These are phyloP conservation scores for Acanthochromis polyacanthus DNA, from an alignment of 2,113 vertebrate species.

Conservation along the genomic window DNA sequence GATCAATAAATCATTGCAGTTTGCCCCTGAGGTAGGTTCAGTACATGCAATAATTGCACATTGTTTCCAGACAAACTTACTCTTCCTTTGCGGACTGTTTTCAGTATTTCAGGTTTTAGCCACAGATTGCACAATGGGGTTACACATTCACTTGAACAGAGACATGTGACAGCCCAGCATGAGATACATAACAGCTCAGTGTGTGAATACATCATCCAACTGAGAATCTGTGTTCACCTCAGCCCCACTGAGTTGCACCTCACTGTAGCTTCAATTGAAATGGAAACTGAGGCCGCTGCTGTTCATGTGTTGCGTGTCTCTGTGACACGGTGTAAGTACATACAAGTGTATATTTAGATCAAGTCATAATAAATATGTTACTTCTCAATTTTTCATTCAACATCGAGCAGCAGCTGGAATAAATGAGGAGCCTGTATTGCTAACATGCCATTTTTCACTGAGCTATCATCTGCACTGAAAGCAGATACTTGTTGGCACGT, in stretches of 20 bases:
- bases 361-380: no score
- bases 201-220: constrained; percentile 33
- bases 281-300: not conserved
- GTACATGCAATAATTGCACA: no score
- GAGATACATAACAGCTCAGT: constrained; percentile 25
- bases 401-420: constrained; percentile 1
- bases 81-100: not conserved
- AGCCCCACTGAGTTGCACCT: not conserved
- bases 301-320: not conserved
- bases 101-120: constrained; percentile 18
- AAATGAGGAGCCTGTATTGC: no score
- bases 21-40: no score
- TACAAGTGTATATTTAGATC: no score
- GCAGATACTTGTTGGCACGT: no score
- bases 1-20: no score
- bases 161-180: constrained; percentile 36
- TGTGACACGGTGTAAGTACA: not conserved
- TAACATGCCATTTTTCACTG: no score
- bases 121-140: not conserved
- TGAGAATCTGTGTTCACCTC: constrained; percentile 8
- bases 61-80: no score
- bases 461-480: no score
- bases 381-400: constrained; percentile 3
- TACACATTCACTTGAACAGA: constrained; percentile 12
- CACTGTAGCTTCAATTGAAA: not conserved